Evolutionary conservation across 2,113 vertebrate genomes (phyloP).

Genomic region (Clarias macrocephalus): DNA sequence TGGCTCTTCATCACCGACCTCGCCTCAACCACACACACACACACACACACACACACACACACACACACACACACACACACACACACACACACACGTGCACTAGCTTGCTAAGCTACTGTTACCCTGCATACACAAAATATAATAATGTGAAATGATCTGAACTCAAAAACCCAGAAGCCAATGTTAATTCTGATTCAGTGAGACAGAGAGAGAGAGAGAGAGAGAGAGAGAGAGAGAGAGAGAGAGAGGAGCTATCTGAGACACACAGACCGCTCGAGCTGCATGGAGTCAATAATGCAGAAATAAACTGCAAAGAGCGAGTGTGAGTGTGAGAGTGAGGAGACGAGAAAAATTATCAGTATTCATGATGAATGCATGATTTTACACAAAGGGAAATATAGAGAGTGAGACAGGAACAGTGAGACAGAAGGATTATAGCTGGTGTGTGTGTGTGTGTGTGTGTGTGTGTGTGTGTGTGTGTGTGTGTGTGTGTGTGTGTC

Average conservation of each 20-base stretch:
- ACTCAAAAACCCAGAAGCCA: background rate
- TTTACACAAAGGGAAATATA: background rate
- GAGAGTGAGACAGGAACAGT: no score
- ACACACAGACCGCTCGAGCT: background rate
- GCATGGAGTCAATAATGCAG: background rate
- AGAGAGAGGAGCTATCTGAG: background rate
- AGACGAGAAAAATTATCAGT: background rate
- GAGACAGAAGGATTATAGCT: background rate
- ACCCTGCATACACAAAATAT: background rate
- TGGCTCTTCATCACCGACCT: background rate
- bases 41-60: background rate
- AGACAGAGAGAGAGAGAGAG: slow-evolving; percentile 9
- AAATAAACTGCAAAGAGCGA: background rate
- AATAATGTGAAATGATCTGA: background rate
- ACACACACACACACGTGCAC: background rate
- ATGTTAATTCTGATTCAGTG: background rate
- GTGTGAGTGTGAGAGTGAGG: background rate
- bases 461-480: no score
- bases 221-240: background rate
- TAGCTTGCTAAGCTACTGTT: no score
- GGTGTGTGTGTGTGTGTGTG: background rate
- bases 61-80: no score
- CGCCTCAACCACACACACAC: background rate
- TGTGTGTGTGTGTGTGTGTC: background rate
- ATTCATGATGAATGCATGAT: background rate